Base-by-base conservation (phyloP, 2,888 invertebrate species). In the Protodeltote pygarga region DNA sequence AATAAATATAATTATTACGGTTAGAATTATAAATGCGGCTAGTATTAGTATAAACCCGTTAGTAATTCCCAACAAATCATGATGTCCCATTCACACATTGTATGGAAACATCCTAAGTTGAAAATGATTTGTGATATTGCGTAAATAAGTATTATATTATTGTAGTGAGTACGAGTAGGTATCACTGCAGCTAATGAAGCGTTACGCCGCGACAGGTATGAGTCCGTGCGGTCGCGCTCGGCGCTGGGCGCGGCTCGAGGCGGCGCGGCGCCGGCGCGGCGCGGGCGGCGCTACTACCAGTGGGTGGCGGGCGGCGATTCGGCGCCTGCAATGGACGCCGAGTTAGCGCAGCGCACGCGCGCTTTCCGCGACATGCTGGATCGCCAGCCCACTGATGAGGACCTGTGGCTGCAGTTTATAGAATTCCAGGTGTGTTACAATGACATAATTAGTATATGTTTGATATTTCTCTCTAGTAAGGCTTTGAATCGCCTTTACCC, bases 351-450 rank as follows among this genome's bases (percentile, higher is more conserved):
- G 55, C 81, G 85, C 19, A 70, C 59, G n/a, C 62, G 63, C 21
- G 74, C 77, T 28, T 77, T 69, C 61, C 78, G 79, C 13, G 71
- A 65, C 15, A 52, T 79, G 74, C 73, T 88, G 16, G 71, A 70
- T 1, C 73, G 62, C n/a, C 29, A 51, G 2, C 85, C 87, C 0
- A 9, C 10, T 2, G 83, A 87, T 51, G 69, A 68, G n/a, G 47
- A 47, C 4, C 68, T 85, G 4, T 87, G 88, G 88, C 72, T 85
- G 40, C 65, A 55, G 10, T 85, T 75, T 51, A 74, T 88, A 0
- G 74, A 80, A 24, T 87, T 85, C 41, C 83, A 82, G 78, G 86
- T 83, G 27, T 2, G 48, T 25, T 5, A 2, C 0, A 6, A 4
- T 11, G 6, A 13, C 13, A 5, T n/a, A 11, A 11, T 11, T 24